These are phyloP conservation scores for Mionectes olivaceus DNA, from an alignment of 2,797 vertebrate species.

Conservation along the genomic window DNA sequence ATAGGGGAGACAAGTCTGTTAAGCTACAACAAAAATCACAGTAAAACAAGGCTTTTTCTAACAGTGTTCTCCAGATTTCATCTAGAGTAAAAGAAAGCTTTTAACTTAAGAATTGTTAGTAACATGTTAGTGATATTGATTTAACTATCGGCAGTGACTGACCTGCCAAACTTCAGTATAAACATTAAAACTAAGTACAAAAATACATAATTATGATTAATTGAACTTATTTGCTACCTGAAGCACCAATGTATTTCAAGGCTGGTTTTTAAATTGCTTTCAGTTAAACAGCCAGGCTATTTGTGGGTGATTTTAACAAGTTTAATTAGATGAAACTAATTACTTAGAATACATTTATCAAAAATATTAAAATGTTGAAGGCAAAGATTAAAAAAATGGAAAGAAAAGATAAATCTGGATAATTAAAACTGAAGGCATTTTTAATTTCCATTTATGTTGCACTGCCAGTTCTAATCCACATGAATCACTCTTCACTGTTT, in stretches of 20 bases:
- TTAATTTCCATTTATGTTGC: background rate
- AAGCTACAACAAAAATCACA: background rate
- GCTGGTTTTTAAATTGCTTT: background rate
- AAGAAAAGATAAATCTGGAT: background rate
- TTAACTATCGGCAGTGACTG: background rate
- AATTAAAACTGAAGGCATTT: background rate
- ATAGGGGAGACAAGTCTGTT: background rate
- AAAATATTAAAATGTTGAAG: background rate
- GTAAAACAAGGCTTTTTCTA: background rate
- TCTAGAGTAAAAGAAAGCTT: background rate
- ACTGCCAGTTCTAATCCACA: background rate
- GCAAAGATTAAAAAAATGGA: background rate
- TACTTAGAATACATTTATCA: background rate
- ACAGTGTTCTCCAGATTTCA: background rate
- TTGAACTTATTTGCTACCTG: background rate
- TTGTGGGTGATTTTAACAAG: constrained; percentile 2
- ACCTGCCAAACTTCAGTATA: background rate
- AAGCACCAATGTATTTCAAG: background rate
- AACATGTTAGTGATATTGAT: background rate
- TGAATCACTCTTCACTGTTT: constrained; percentile 8
- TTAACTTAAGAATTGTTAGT: background rate
- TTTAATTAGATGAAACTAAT: background rate
- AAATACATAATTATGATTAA: background rate
- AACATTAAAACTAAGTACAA: background rate
- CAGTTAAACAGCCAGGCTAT: background rate